Conservation (phyloP, 1,140 invertebrate species). For the Hirudo medicinalis region DNA sequence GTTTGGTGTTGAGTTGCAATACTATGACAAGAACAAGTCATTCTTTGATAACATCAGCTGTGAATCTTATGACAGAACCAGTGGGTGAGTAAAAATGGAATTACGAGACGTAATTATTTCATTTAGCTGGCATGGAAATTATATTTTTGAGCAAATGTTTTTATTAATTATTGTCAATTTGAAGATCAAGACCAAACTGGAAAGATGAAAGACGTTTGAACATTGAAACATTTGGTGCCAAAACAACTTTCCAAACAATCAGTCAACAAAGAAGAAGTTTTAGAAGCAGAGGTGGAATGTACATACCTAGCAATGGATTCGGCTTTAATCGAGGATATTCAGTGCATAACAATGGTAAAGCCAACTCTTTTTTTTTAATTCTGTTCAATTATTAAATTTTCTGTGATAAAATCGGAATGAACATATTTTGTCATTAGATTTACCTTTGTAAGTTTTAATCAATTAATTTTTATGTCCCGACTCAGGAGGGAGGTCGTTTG, state of each 20-base stretch:
- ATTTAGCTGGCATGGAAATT: neutral
- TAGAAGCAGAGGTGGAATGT: neutral
- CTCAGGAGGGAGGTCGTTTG: too few relatives aligned
- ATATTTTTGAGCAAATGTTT: neutral
- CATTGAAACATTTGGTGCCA: slow-evolving; percentile 89
- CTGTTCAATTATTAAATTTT: neutral
- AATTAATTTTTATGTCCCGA: too few relatives aligned
- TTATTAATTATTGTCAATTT: neutral
- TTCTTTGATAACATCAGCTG: slow-evolving; percentile 99
- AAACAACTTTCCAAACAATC: neutral
- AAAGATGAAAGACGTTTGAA: slow-evolving; percentile 89
- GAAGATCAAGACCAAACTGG: slow-evolving; percentile 67
- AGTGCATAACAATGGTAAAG: neutral
- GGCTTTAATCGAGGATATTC: neutral
- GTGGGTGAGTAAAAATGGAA: slow-evolving; percentile 49
- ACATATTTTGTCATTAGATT: too few relatives aligned
- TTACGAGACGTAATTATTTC: neutral
- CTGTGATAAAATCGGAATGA: neutral
- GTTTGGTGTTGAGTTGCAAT: slow-evolving; percentile 33
- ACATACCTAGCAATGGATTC: neutral
- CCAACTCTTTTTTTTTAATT: neutral
- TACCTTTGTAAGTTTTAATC: too few relatives aligned
- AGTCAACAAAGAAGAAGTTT: neutral
- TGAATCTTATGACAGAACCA: slow-evolving; percentile 81
- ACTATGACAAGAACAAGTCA: slow-evolving; percentile 88